A percentile compares a stretch with the other conserved stretches of the same genome.
Evolutionary conservation across 2,888 invertebrate species (phyloP).

Genomic region (Drosophila mimetica): DNA sequence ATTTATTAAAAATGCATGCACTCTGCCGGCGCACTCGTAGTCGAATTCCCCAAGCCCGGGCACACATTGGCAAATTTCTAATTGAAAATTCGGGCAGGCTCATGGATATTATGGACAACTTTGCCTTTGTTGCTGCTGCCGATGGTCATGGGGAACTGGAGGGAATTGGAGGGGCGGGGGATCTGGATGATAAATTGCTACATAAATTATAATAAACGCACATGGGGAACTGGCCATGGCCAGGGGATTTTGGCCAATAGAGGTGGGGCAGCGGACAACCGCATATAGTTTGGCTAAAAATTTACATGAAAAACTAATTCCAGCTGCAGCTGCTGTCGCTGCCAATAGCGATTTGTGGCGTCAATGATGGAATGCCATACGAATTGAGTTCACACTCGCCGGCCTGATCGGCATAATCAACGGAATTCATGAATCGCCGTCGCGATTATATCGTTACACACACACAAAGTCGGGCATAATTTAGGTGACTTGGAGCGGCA

Average conservation of each 20-base stretch:
- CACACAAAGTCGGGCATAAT: constrained; percentile 54
- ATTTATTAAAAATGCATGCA: constrained; percentile 61
- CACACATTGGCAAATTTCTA: constrained; percentile 50
- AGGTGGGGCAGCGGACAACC: constrained; percentile 32
- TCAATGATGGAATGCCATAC: constrained; percentile 57
- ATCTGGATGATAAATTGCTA: constrained; percentile 74
- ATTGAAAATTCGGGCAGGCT: constrained; percentile 66
- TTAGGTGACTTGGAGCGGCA: constrained; percentile 66
- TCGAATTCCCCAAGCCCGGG: constrained; percentile 42
- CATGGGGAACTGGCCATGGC: constrained; percentile 39
- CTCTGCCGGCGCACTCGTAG: constrained; percentile 17
- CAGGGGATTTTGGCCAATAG: constrained; percentile 21
- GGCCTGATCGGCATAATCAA: constrained; percentile 71
- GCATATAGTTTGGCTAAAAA: constrained; percentile 64
- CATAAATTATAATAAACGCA: constrained; percentile 75
- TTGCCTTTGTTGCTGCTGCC: constrained; percentile 39
- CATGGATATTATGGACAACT: constrained; percentile 59
- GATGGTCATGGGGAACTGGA: constrained; percentile 12
- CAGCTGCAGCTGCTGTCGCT: constrained; percentile 50
- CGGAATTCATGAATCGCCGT: constrained; percentile 72
- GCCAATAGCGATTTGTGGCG: constrained; percentile 8
- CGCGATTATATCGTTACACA: constrained; percentile 62
- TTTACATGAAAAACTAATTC: constrained; percentile 80
- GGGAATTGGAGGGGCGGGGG: constrained; percentile 1
- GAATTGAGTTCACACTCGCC: constrained; percentile 73